Conservation (phyloP, 2,113 vertebrate genomes). For the Sceloporus tristichus region DNA sequence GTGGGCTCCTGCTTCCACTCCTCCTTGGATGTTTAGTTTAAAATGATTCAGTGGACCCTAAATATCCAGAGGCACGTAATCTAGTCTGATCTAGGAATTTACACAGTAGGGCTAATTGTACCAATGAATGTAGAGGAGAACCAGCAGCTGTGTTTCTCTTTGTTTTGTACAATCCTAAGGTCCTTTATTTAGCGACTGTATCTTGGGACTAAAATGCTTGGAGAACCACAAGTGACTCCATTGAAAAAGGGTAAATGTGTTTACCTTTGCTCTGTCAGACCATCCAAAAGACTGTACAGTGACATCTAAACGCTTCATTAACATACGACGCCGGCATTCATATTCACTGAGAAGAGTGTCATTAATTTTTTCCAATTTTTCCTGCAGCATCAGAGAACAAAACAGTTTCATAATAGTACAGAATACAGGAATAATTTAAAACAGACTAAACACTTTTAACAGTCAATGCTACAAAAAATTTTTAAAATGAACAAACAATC, state of each 20-base stretch:
- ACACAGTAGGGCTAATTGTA: not conserved
- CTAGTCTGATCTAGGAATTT: no score
- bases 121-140: not conserved
- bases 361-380: slow-evolving; percentile 87
- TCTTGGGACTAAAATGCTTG: not conserved
- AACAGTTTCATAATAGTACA: not conserved
- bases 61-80: no score
- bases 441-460: not conserved
- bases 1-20: not conserved
- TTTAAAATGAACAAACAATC: not conserved
- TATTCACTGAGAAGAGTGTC: slow-evolving; percentile 87
- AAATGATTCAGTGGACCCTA: not conserved
- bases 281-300: slow-evolving; percentile 97
- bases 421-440: not conserved
- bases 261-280: slow-evolving; percentile 95
- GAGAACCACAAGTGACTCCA: slow-evolving; percentile 39
- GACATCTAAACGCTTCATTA: slow-evolving; percentile 96
- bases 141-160: not conserved
- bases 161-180: not conserved
- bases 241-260: slow-evolving; percentile 61
- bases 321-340: slow-evolving; percentile 92
- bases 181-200: not conserved
- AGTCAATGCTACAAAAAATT: not conserved
- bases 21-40: not conserved
- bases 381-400: slow-evolving; percentile 74